Percentiles rank a stretch among this genome's conserved stretches.
These are phyloP conservation scores for Chrysemys picta DNA, from an alignment of 2,113 vertebrate species.

Conservation along the genomic window DNA sequence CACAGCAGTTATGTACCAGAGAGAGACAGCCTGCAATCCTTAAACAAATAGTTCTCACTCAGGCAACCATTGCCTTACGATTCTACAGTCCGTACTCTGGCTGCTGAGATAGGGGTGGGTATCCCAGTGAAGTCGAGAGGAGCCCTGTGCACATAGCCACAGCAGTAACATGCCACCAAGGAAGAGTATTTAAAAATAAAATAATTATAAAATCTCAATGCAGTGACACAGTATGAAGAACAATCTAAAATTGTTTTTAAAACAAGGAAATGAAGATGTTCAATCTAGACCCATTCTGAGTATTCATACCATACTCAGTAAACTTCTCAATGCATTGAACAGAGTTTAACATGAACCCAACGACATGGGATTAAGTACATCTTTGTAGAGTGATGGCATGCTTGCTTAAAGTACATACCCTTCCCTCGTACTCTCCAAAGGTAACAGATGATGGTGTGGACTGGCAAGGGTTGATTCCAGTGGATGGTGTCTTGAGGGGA, in stretches of 20 bases:
- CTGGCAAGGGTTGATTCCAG: constrained; percentile 85
- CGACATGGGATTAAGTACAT: not conserved
- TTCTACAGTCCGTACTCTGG: not conserved
- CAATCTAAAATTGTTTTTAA: not conserved
- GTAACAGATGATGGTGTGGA: constrained; percentile 88
- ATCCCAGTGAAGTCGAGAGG: constrained; percentile 15
- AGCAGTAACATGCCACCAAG: not conserved
- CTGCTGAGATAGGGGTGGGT: not conserved
- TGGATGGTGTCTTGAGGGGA: constrained; percentile 83
- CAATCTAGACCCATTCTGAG: not conserved
- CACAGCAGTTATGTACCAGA: not conserved
- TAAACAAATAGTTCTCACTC: not conserved
- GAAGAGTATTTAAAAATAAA: not conserved
- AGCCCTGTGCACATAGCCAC: not conserved
- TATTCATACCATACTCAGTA: not conserved
- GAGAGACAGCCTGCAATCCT: not conserved
- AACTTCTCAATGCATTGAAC: not conserved
- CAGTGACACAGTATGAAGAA: not conserved
- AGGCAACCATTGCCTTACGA: not conserved
- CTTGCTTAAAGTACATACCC: constrained; percentile 83
- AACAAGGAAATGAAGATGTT: not conserved
- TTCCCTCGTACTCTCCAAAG: constrained; percentile 86
- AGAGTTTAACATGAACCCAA: not conserved
- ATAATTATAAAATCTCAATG: not conserved
- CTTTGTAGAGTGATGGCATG: not conserved